Percentiles rank a stretch among this genome's conserved stretches.
Conservation (phyloP, 2,113 vertebrate species). For the Geococcyx californianus region DNA sequence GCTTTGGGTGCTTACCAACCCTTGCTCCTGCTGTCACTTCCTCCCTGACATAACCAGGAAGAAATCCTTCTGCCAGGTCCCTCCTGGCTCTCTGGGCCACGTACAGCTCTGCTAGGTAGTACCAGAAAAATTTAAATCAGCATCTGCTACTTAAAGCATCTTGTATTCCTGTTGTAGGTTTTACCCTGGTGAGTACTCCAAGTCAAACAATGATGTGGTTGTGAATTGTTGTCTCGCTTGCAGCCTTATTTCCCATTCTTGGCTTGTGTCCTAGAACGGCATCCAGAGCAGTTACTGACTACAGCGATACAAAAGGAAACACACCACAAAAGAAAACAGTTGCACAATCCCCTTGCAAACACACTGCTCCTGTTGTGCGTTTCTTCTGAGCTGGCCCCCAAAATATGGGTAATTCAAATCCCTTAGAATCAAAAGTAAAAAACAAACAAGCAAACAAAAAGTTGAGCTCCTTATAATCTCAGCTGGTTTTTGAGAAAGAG, state of each 20-base stretch:
- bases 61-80: slow-evolving; percentile 14
- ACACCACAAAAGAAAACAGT: slow-evolving; percentile 24
- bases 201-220: slow-evolving; percentile 42
- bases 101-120: neutral
- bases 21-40: slow-evolving; percentile 14
- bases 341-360: neutral
- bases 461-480: neutral
- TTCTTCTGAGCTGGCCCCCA: neutral
- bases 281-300: slow-evolving; percentile 46
- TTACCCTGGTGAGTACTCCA: slow-evolving; percentile 18
- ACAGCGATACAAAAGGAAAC: neutral
- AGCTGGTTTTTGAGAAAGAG: neutral
- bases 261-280: slow-evolving; percentile 23
- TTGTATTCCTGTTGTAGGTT: slow-evolving; percentile 20
- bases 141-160: slow-evolving; percentile 37
- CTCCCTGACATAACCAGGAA: neutral
- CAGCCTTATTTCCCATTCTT: slow-evolving; percentile 49
- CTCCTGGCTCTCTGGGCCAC: neutral
- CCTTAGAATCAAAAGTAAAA: neutral
- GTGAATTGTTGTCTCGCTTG: slow-evolving; percentile 40
- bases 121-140: slow-evolving; percentile 29
- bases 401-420: slow-evolving; percentile 3
- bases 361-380: neutral
- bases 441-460: neutral
- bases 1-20: neutral